Evolutionary conservation across 2,113 vertebrate species (phyloP), one percentile per base, ranked within the genome.

Genomic region (Prietella phreatophila): DNA sequence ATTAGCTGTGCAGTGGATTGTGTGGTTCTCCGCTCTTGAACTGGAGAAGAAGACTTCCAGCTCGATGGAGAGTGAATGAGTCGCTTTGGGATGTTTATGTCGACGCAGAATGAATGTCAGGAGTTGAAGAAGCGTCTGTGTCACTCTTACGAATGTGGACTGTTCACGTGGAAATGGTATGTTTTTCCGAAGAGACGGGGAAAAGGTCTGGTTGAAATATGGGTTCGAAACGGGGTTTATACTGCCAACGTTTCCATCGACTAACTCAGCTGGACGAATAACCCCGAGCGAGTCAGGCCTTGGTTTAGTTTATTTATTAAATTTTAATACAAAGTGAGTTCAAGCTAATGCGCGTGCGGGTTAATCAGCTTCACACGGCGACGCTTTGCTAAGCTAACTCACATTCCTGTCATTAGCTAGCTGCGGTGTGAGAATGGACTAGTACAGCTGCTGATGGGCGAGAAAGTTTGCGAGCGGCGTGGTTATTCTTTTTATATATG

Each of bases 51-150:
- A 50, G 53, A 47, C 60, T 86, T 71, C 71, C n/a, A 63, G 67
- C 3, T 56, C 63, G 69, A 67, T 58, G 22, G 55, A 63, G 78
- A 60, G 33, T 61, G 42, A 88, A 73, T 56, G 33, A 83, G 15
- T 25, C 30, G 56, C n/a, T 83, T 81, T 85, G 63, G 83, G 83
- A 91, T 89, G 89, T 33, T 87, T 81, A 85, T 87, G 85, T 91
- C 83, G 83, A 91, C 50, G 55, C 83, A 84, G 53, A 87, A 89
- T 87, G 39, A 85, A 58, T 39, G 58, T 84, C 56, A 63, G 33
- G 19, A 76, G 58, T n/a, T 89, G 80, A 39, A 82, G 81, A 79
- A 80, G 2, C 55, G 85, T 47, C 53, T 71, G 30, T 13, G 2
- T 27, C n/a, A 50, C 5, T 47, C 53, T 84, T n/a, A 19, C n/a